Percentiles rank a stretch among this genome's conserved stretches.
These are phyloP conservation scores for Paradoxurus hermaphroditus DNA, from an alignment of 2,113 vertebrate species.

Conservation along the genomic window DNA sequence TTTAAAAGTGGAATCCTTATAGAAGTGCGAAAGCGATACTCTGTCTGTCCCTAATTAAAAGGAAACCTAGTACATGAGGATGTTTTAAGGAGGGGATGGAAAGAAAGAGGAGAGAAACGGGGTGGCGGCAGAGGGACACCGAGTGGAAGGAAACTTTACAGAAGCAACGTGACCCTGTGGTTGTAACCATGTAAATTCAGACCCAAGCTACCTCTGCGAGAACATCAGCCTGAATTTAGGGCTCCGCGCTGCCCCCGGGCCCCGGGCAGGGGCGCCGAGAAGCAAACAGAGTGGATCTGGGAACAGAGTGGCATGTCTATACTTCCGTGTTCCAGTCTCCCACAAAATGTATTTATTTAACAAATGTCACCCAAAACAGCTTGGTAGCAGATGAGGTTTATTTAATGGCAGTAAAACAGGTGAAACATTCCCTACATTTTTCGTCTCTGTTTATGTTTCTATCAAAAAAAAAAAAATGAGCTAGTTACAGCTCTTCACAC, in stretches of 20 bases:
- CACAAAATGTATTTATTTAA: slow-evolving; percentile 76
- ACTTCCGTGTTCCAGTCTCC: slow-evolving; percentile 38
- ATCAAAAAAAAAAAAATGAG: slow-evolving; percentile 50
- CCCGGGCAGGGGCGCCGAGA: neutral
- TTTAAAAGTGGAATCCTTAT: neutral
- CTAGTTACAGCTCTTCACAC: slow-evolving; percentile 72
- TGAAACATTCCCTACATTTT: slow-evolving; percentile 74
- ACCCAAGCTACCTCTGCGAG: neutral
- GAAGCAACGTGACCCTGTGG: too few relatives aligned
- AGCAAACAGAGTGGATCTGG: neutral
- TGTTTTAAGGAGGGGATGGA: neutral
- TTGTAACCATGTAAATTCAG: neutral
- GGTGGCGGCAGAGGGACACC: neutral
- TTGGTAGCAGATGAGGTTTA: slow-evolving; percentile 78
- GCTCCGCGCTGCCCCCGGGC: neutral
- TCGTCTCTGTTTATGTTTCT: slow-evolving; percentile 79
- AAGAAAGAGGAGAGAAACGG: neutral
- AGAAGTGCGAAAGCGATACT: neutral
- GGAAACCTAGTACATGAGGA: neutral
- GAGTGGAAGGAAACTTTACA: neutral
- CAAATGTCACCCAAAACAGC: slow-evolving; percentile 74
- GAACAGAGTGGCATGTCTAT: slow-evolving; percentile 35
- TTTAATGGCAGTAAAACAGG: slow-evolving; percentile 77
- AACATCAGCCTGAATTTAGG: neutral
- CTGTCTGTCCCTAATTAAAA: neutral